Evolutionary conservation across 2,797 vertebrate species (phyloP).

Genomic region (Siniperca scherzeri): DNA sequence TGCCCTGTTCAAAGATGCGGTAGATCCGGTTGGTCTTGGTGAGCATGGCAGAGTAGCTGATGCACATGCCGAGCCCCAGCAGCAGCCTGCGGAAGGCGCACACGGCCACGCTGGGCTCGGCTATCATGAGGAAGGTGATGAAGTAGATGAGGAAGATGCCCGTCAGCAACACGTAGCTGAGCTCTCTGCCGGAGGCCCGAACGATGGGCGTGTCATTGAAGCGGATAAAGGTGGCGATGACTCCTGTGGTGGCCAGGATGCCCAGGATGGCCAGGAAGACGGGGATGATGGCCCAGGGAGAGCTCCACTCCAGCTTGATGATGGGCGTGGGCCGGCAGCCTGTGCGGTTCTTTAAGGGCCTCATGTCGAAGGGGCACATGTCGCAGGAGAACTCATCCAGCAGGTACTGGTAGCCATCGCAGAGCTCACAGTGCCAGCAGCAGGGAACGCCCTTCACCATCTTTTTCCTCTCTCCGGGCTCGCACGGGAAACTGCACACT

Average conservation of each 20-base stretch:
- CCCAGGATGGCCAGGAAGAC: conserved; percentile 91
- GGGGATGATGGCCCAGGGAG: conserved; percentile 92
- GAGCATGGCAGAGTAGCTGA: conserved; percentile 96
- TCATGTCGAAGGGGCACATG: conserved; percentile 89
- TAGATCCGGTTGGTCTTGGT: conserved; percentile 99
- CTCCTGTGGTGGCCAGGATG: conserved; percentile 86
- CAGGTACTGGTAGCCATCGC: conserved; percentile 97
- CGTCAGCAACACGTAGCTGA: conserved; percentile 95
- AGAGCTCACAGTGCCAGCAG: conserved; percentile 98
- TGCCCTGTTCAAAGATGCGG: conserved; percentile 98
- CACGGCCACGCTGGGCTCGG: conserved; percentile 86
- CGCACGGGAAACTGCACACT: conserved; percentile 92
- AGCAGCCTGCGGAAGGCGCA: conserved; percentile 90
- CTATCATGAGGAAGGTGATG: conserved; percentile 92
- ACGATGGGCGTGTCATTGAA: conserved; percentile 94
- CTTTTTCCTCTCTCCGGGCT: conserved; percentile 92
- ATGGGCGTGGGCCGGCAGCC: conserved; percentile 90
- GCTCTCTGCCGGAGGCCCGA: conserved; percentile 92
- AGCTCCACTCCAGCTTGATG: conserved; percentile 92
- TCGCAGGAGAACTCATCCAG: conserved; percentile 89
- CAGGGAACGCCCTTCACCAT: conserved; percentile 97
- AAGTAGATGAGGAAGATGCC: conserved; percentile 96
- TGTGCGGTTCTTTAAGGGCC: conserved; percentile 89
- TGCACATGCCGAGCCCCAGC: conserved; percentile 96
- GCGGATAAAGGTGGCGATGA: conserved; percentile 87